A percentile compares a stretch with the other conserved stretches of the same genome.
Conservation (phyloP, 2,888 invertebrate genomes). For the Sarcophaga subvicina region DNA sequence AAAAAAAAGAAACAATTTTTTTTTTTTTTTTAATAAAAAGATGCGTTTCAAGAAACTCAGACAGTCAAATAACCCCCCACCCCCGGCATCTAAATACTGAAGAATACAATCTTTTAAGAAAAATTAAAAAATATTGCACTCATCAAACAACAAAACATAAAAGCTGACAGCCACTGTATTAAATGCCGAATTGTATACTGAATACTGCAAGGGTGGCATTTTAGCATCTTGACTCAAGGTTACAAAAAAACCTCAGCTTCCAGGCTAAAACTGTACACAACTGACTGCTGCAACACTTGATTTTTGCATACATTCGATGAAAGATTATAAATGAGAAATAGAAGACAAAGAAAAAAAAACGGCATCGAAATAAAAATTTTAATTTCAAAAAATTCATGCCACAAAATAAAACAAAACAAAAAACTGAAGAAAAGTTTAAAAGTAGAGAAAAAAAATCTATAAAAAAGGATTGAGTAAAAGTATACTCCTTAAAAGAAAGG, state of each 20-base stretch:
- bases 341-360: constrained; percentile 7
- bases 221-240: constrained; percentile 29
- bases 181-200: constrained; percentile 32
- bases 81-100: not conserved
- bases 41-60: constrained; percentile 44
- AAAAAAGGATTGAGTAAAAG: constrained; percentile 37
- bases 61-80: constrained; percentile 1
- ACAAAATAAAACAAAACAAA: constrained; percentile 13
- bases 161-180: constrained; percentile 2
- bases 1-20: not conserved
- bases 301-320: constrained; percentile 70
- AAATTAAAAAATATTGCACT: constrained; percentile 43
- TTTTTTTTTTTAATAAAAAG: constrained; percentile 5
- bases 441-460: constrained; percentile 39
- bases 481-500: not conserved
- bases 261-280: constrained; percentile 23
- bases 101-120: constrained; percentile 34
- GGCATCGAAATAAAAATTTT: constrained; percentile 59
- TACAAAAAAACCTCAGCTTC: constrained; percentile 3
- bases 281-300: constrained; percentile 70
- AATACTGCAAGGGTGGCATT: constrained; percentile 19
- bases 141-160: not conserved
- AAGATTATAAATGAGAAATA: constrained; percentile 13
- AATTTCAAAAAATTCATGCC: constrained; percentile 70
- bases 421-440: constrained; percentile 33